phyloP scores from a whole-genome alignment of 2,113 vertebrate species.

The Capreolus pygargus region DNA sequence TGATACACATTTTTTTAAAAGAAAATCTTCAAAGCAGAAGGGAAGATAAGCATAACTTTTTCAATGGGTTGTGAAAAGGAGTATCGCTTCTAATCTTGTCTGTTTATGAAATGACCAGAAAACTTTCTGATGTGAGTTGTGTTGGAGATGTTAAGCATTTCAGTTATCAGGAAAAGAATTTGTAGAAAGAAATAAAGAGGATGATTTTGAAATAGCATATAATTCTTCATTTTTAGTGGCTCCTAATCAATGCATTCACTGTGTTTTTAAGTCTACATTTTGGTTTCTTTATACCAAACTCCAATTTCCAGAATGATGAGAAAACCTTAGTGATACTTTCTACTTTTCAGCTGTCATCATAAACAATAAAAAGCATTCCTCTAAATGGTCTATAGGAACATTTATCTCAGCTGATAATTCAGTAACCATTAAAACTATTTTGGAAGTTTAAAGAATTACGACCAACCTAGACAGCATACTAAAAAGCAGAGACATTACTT shows the following conservation, averaged over 20 bases:
- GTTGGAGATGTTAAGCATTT: not conserved
- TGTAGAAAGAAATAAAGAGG: not conserved
- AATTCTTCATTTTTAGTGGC: not conserved
- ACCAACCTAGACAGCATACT: not conserved
- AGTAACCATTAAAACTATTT: not conserved
- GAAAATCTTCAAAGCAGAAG: not conserved
- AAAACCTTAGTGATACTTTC: not conserved
- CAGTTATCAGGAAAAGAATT: not conserved
- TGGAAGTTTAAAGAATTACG: not conserved
- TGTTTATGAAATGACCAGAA: not conserved
- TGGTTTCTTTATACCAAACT: not conserved
- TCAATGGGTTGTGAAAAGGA: not conserved
- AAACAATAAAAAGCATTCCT: not conserved
- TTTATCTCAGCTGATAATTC: not conserved
- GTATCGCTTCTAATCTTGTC: not conserved
- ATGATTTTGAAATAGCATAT: not conserved
- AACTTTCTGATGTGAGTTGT: not conserved
- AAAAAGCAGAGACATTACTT: not conserved
- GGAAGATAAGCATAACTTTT: not conserved
- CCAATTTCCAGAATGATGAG: not conserved
- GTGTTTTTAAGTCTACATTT: not conserved
- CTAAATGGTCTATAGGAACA: not conserved
- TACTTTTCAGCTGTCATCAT: not conserved
- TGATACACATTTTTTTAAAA: not conserved
- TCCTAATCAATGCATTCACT: not conserved